Base-by-base conservation (phyloP, 1,140 invertebrate species). In the Watersipora subatra region DNA sequence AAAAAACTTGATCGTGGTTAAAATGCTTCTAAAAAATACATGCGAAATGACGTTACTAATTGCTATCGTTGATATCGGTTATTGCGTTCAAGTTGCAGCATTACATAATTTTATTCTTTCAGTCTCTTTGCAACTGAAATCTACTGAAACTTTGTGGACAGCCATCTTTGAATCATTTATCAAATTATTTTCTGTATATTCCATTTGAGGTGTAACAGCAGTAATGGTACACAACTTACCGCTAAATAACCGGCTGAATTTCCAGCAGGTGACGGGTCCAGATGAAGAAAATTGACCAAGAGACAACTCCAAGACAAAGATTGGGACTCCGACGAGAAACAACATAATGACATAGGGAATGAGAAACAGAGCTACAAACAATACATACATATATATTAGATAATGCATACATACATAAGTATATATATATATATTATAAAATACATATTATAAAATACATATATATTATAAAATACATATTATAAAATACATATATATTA, bases 241-340 rank as follows among this genome's bases (percentile, higher is more conserved):
- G 85, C 85, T 88, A 71, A 91, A 87, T 57, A 91, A 81, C 0
- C 89, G 89, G 29, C 88, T 87, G 65, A 89, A 87, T 68, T 86
- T 83, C 88, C 88, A 91, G 57, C 88, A 84, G 19, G 87, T 88
- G 46, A 88, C 86, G 20, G 87, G 85, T 58, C 88, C 88, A 74
- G 85, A 84, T 71, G 88, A 87, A 46, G 87, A 87, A 69, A 89
- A 86, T 76, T 91, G 89, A 12, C 89, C 89, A 1, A 91, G 78
- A 0, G 87, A 84, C 1, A 91, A 82, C 78, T 92, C 89, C 66
- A 91, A 80, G 64, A 89, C 85, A 34, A 88, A 85, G 1, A 88
- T 80, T 0, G 89, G 89, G 30, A 89, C 79, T 0, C 88, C 89
- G 28, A 88, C 81, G 15, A 85, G 69, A 2, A 85, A 61, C 67